Evolutionary conservation across 1,140 invertebrate genomes (phyloP), one percentile per base, ranked within the genome.

Genomic region (Telenomus remus): DNA sequence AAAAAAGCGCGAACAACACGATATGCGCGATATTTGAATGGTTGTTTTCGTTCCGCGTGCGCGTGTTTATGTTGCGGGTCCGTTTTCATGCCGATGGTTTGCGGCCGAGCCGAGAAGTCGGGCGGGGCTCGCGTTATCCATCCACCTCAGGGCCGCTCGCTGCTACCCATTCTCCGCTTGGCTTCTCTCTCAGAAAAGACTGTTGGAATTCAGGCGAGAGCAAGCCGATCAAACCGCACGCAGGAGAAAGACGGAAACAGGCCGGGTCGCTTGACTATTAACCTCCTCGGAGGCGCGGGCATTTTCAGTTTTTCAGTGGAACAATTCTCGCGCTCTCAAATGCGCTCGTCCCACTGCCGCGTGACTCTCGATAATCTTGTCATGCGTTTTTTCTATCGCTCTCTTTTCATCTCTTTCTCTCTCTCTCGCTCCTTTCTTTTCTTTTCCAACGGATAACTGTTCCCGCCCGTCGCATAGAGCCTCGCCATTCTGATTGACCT

Each of bases 61-160:
- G 46, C 54, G 65, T 37, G 51, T 71, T 71, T 54, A 46, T 57
- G 68, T 49, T 57, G 43, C 13, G 51, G 61, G 56, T 35, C 55
- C 50, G 56, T 66, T 70, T 69, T 47, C 42, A 37, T 70, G 66
- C 50, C 57, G 34, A 61, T 57, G 43, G 59, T 57, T 64, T 33
- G 54, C 57, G 56, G 33, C 46, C 47, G 35, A 75, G 71, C 56
- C 57, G 65, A 75, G 59, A 60, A 65, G 55, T 65, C 71, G 74
- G 74, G 74, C 74, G 74, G 74, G 74, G 74, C 66, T 71, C 66
- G 61, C 11, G 66, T 66, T 76, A 76, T 76, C 60, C 65, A 61
- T 76, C 73, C 49, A 69, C 59, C 64, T 75, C 72, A 61, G 70
- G 63, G 70, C 70, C 63, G 63, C 64, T 69, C 66, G 66, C 59